phyloP scores from a whole-genome alignment of 1,140 invertebrate species.

The Drepana arcuata region DNA sequence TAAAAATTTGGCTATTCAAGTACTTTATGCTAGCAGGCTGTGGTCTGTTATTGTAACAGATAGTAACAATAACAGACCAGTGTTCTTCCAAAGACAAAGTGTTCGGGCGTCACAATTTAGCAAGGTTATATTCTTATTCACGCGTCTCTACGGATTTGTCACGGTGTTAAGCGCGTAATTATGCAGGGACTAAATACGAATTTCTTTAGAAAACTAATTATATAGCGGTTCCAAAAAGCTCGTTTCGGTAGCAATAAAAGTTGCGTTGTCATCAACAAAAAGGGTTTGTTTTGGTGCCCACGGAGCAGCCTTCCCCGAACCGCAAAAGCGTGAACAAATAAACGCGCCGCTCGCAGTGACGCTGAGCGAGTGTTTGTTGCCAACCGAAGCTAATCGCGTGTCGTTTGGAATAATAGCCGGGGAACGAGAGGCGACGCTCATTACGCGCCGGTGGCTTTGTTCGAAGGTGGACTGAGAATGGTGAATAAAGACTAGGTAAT shows the following conservation, averaged over 20 bases:
- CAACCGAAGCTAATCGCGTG: conserved; percentile 16
- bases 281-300: conserved; percentile 15
- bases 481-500: no score
- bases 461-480: no score
- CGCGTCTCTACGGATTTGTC: no score
- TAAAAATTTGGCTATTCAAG: no score
- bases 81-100: no score
- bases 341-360: conserved; percentile 4
- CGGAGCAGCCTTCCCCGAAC: conserved; percentile 18
- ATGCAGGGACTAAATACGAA: conserved; percentile 7
- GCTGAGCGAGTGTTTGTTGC: conserved; percentile 6
- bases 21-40: no score
- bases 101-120: no score
- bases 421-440: conserved; percentile 9
- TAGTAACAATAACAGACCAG: no score
- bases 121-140: no score
- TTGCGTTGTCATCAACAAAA: conserved; percentile 21
- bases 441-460: conserved; percentile 10
- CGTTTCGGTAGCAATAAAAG: conserved; percentile 33
- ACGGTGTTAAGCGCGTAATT: conserved; percentile 9
- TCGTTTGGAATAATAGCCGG: conserved; percentile 15
- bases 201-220: conserved; percentile 15
- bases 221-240: conserved; percentile 11
- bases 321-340: conserved; percentile 15
- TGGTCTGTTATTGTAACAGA: no score